These are phyloP conservation scores for Elmis aenea DNA, from an alignment of 2,888 invertebrate species.

Conservation along the genomic window DNA sequence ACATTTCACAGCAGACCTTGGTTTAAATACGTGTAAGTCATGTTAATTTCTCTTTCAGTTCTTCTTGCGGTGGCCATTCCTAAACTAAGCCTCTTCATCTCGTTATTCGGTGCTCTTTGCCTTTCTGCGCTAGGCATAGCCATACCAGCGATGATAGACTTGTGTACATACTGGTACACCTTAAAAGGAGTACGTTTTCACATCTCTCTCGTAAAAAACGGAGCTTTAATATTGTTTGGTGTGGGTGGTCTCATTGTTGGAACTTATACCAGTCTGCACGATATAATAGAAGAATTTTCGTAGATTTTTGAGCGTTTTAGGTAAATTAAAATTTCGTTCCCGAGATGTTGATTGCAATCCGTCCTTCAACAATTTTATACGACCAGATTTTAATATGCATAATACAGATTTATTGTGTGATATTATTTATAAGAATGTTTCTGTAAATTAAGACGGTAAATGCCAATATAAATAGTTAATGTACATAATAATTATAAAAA, in stretches of 20 bases:
- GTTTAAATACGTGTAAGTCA: too few species aligned
- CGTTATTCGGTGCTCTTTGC: conserved; percentile 83
- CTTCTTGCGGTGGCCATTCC: conserved; percentile 80
- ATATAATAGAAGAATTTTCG: conserved; percentile 53
- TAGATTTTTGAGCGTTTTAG: conserved; percentile 15
- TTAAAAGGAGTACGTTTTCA: conserved; percentile 49
- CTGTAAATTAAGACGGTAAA: too few species aligned
- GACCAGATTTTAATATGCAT: conserved; percentile 3
- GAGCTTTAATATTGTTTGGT: conserved; percentile 55
- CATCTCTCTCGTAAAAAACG: conserved; percentile 51
- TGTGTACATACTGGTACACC: conserved; percentile 74
- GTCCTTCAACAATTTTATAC: neutral
- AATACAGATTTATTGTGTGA: too few species aligned
- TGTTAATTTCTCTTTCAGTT: conserved; percentile 61
- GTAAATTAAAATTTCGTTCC: conserved; percentile 3
- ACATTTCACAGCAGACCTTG: too few species aligned
- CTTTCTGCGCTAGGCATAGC: conserved; percentile 83
- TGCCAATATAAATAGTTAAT: too few species aligned
- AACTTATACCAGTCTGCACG: conserved; percentile 58
- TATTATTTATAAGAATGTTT: too few species aligned
- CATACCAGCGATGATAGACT: conserved; percentile 85
- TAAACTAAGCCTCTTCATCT: conserved; percentile 73
- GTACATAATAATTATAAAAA: too few species aligned
- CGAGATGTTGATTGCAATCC: neutral
- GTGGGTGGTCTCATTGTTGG: conserved; percentile 61